These are phyloP conservation scores for Helicoverpa assulta DNA, from an alignment of 2,888 invertebrate genomes.

Conservation along the genomic window DNA sequence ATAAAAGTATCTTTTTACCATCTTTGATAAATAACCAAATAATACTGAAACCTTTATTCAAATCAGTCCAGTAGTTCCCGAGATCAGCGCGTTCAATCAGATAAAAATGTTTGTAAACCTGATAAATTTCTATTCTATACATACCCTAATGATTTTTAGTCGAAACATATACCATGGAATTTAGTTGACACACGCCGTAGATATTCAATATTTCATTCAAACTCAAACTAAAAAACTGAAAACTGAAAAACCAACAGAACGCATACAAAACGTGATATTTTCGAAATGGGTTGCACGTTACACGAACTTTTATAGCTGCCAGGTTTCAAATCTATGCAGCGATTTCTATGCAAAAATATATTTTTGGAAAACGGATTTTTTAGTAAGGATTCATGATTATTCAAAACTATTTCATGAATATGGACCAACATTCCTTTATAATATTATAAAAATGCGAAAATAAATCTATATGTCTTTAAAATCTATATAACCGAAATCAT, in stretches of 20 bases:
- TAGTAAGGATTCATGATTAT: no score
- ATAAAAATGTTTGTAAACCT: background rate
- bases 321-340: background rate
- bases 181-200: background rate
- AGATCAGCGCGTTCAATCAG: no score
- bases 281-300: background rate
- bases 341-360: background rate
- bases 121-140: background rate
- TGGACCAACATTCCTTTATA: no score
- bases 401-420: no score
- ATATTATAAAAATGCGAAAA: no score
- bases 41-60: no score
- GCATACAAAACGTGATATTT: constrained; percentile 4
- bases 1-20: no score
- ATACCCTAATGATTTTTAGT: constrained; percentile 22
- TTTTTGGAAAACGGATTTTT: background rate
- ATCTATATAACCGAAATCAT: no score
- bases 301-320: background rate
- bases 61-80: no score
- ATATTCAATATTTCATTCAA: constrained; percentile 24
- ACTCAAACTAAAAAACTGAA: background rate
- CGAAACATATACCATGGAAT: constrained; percentile 7
- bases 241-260: constrained; percentile 11
- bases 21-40: no score
- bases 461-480: no score